Evolutionary conservation across 2,888 invertebrate genomes (phyloP).

Genomic region (Drosophila macrospina): DNA sequence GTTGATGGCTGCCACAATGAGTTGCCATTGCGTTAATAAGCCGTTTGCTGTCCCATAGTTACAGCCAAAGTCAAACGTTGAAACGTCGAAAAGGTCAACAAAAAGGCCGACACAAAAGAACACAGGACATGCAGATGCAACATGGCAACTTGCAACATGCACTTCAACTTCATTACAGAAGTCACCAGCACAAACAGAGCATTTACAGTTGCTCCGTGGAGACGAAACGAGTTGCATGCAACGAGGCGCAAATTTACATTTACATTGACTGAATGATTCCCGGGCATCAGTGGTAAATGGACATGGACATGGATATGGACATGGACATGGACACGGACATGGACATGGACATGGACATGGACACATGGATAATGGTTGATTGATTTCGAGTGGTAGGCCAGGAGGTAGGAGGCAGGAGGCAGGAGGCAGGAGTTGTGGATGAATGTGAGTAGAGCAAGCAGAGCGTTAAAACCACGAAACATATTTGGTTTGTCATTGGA

Average conservation of each 20-base stretch:
- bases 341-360: slow-evolving; percentile 30
- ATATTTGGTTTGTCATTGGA: slow-evolving; percentile 82
- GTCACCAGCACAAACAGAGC: slow-evolving; percentile 49
- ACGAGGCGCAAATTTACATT: slow-evolving; percentile 76
- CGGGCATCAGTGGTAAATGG: slow-evolving; percentile 16
- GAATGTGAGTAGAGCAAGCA: slow-evolving; percentile 15
- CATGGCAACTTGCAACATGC: slow-evolving; percentile 54
- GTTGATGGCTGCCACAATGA: neutral
- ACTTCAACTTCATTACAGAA: slow-evolving; percentile 75
- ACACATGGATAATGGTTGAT: slow-evolving; percentile 55
- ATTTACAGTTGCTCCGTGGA: slow-evolving; percentile 37
- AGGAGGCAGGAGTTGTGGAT: slow-evolving; percentile 11
- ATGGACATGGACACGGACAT: slow-evolving; percentile 41
- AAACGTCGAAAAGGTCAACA: slow-evolving; percentile 61
- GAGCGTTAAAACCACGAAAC: slow-evolving; percentile 82
- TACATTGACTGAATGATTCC: slow-evolving; percentile 73
- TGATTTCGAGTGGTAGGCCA: slow-evolving; percentile 68
- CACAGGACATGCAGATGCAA: slow-evolving; percentile 57
- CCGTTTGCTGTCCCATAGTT: slow-evolving; percentile 30
- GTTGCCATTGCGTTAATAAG: slow-evolving; percentile 51
- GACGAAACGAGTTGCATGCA: slow-evolving; percentile 30
- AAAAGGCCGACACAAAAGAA: slow-evolving; percentile 52
- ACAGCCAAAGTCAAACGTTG: slow-evolving; percentile 28
- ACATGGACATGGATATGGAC: slow-evolving; percentile 40
- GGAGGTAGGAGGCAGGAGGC: slow-evolving; percentile 4